Evolutionary conservation across 2,797 vertebrate species (phyloP).

Genomic region (Podarcis lilfordi): DNA sequence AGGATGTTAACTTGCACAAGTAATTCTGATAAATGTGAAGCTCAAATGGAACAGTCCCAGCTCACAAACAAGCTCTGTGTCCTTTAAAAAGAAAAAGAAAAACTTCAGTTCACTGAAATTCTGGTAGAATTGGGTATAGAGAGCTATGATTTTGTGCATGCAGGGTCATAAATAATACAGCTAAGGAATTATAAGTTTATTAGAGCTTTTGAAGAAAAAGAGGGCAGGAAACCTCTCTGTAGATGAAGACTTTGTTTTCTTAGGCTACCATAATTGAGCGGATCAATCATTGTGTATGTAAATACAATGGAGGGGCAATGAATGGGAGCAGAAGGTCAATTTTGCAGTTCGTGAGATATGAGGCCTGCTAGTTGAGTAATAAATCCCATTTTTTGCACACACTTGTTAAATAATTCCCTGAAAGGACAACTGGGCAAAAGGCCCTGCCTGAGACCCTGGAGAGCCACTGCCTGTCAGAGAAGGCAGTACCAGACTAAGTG

Average conservation of each 20-base stretch:
- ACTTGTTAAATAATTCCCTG: background rate
- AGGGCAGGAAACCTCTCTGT: background rate
- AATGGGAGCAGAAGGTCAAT: background rate
- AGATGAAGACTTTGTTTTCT: background rate
- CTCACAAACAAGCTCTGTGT: background rate
- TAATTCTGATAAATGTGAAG: background rate
- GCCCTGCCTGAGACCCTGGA: background rate
- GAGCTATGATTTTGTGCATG: background rate
- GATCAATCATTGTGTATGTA: background rate
- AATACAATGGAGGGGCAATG: background rate
- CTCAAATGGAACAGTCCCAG: background rate
- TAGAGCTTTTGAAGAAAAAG: background rate
- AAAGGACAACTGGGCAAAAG: background rate
- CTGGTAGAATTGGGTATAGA: background rate
- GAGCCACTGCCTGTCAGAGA: background rate
- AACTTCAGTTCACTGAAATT: background rate
- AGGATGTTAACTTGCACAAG: background rate
- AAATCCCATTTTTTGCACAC: background rate
- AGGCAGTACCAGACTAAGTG: background rate
- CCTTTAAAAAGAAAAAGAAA: background rate
- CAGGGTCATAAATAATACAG: background rate
- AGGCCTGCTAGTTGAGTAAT: background rate
- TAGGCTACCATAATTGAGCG: background rate
- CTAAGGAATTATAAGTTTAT: background rate
- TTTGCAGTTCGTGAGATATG: background rate